A percentile compares a stretch with the other conserved stretches of the same genome.
Conservation (phyloP, 2,797 vertebrate genomes). For the Clamator glandarius region DNA sequence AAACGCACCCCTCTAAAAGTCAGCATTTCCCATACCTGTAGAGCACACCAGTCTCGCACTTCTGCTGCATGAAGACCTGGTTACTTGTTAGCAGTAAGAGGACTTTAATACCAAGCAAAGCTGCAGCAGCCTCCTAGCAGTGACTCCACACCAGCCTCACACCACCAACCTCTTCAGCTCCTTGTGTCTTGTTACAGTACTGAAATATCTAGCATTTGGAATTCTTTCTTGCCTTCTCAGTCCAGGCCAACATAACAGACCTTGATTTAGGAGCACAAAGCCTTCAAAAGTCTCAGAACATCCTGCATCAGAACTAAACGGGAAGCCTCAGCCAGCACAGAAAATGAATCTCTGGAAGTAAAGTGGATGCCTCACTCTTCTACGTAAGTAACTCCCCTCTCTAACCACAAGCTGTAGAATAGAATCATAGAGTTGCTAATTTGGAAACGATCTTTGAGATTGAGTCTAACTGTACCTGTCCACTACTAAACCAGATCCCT, state of each 20-base stretch:
- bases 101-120: background rate
- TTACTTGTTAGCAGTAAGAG: background rate
- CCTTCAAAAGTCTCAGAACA: background rate
- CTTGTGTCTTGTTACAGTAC: background rate
- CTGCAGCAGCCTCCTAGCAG: background rate
- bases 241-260: background rate
- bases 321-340: background rate
- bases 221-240: background rate
- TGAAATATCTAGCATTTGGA: background rate
- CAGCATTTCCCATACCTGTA: background rate
- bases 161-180: background rate
- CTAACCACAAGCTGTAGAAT: background rate
- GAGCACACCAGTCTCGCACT: fast-evolving
- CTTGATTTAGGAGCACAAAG: background rate
- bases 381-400: background rate
- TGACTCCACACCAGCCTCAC: background rate
- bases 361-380: background rate
- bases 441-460: too few species aligned
- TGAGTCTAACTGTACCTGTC: too few species aligned
- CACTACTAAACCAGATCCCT: too few species aligned
- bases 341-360: background rate
- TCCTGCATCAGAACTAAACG: background rate
- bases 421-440: too few species aligned
- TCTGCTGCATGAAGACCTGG: background rate
- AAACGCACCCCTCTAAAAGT: background rate